Evolutionary conservation across 2,888 invertebrate genomes (phyloP), one percentile per base, ranked within the genome.

Genomic region (Hyles lineata): DNA sequence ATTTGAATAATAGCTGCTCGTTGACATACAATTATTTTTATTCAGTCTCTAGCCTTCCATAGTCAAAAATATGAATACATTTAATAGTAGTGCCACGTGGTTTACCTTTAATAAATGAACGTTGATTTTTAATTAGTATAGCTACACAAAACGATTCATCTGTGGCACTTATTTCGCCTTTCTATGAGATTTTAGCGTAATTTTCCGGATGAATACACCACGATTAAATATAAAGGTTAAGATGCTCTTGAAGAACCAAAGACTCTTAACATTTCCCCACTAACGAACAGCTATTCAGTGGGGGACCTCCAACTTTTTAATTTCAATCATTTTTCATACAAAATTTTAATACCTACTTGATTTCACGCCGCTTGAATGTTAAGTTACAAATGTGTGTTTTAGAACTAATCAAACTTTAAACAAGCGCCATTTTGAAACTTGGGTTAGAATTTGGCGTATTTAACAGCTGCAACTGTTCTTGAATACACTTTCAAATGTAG

Each of bases 241-340:
- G 43, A 63, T 63, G 43, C 21, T 21, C 63, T 63, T 21, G 35
- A 43, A 35, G 25, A 25, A 4, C 21, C 35, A 15, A 63, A 63
- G 63, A 63, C 11, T 63, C 63, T 63, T 63, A 35, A 63, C 63
- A 63, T 63, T 63, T 35, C 21, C 23, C 60, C 43, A 43, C 63
- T 43, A 63, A 63, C 63, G 43, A 63, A 59, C 23, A 71, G 71
- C 25, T 9, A 60, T 59, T 60, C 60, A 71, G 59, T 25, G 59
- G 50, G 17, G 8, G n/a, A 15, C 55, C n/a, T 55, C n/a, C 55
- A 55, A 55, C n/a, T 19, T n/a, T 55, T 55, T 55, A n/a, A 6
- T 55, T 55, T 55, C n/a, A 17, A n/a, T 5, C 55, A 55, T 55
- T n/a, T 55, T 55, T 55, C 55, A 55, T 55, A 6, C 19, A 55